Percentiles rank a stretch among this genome's conserved stretches.
Evolutionary conservation across 2,888 invertebrate genomes (phyloP).

Genomic region (Synanthedon formicaeformis): DNA sequence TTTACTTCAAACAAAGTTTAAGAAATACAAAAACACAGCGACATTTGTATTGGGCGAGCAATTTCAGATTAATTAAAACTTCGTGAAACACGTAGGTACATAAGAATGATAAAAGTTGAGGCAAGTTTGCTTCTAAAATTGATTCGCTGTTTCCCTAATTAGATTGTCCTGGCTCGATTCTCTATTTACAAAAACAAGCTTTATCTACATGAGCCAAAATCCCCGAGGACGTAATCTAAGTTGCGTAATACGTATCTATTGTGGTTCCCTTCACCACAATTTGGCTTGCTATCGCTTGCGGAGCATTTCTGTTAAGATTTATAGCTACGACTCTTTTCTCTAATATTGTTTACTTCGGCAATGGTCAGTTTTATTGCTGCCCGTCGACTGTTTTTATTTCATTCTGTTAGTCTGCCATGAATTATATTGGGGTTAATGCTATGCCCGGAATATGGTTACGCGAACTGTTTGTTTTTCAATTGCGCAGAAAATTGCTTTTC

Average conservation of each 20-base stretch:
- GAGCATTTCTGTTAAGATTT: constrained; percentile 53
- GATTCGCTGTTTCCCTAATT: not conserved
- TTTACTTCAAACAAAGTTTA: too few species aligned
- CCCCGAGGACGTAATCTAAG: constrained; percentile 32
- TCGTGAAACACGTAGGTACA: too few species aligned
- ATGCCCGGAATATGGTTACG: constrained; percentile 13
- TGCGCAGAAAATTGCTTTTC: not conserved
- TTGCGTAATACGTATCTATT: constrained; percentile 19
- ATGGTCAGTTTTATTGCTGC: constrained; percentile 54
- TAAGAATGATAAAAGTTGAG: too few species aligned
- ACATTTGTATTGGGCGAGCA: too few species aligned
- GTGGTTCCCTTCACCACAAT: constrained; percentile 33
- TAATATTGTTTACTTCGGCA: constrained; percentile 66
- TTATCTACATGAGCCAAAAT: not conserved
- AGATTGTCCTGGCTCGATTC: not conserved
- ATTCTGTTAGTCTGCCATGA: constrained; percentile 21
- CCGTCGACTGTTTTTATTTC: constrained; percentile 46
- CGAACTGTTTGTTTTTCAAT: constrained; percentile 5
- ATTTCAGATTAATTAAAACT: too few species aligned
- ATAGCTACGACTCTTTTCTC: constrained; percentile 44
- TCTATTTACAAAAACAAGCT: not conserved
- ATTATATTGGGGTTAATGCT: constrained; percentile 25
- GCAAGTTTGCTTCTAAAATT: not conserved
- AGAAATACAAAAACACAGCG: too few species aligned
- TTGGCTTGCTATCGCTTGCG: constrained; percentile 45